A percentile compares a stretch with the other conserved stretches of the same genome.
phyloP scores from a whole-genome alignment of 2,888 invertebrate genomes.

The Tinea semifulvella region DNA sequence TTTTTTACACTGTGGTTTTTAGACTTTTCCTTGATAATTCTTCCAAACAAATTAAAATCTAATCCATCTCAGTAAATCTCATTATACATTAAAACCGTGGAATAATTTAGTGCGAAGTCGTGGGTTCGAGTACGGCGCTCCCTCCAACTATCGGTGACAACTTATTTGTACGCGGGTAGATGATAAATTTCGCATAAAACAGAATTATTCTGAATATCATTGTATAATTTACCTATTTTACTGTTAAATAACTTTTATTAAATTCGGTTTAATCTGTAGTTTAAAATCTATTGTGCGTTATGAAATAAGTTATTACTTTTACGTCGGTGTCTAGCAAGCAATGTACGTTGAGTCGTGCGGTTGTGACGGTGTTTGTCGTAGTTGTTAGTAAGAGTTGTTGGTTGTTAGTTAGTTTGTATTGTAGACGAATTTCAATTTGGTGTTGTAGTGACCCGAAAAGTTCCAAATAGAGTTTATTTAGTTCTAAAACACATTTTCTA shows the following conservation, averaged over 20 bases:
- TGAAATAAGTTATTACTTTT: no score
- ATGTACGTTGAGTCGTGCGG: neutral
- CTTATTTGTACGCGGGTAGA: neutral
- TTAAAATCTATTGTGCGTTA: no score
- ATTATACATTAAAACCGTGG: no score
- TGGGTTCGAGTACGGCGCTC: neutral
- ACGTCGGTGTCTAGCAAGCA: no score
- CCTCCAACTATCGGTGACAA: neutral
- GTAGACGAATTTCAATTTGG: conserved; percentile 1
- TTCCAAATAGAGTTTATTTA: conserved; percentile 10
- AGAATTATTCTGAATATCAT: conserved; percentile 6
- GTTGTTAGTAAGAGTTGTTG: neutral
- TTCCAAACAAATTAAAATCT: no score
- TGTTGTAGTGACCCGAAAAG: conserved; percentile 7
- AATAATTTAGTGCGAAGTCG: no score
- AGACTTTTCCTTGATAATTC: no score
- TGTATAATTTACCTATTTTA: conserved; percentile 5
- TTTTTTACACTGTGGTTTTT: no score
- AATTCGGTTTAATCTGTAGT: no score
- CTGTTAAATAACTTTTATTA: neutral
- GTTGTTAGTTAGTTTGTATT: conserved; percentile 3
- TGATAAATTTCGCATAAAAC: neutral
- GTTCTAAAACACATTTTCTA: conserved; percentile 6
- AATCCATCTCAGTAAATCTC: no score
- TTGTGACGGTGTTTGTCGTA: neutral